Evolutionary conservation across 2,113 vertebrate species (phyloP).

Genomic region (Bubalus kerabau): DNA sequence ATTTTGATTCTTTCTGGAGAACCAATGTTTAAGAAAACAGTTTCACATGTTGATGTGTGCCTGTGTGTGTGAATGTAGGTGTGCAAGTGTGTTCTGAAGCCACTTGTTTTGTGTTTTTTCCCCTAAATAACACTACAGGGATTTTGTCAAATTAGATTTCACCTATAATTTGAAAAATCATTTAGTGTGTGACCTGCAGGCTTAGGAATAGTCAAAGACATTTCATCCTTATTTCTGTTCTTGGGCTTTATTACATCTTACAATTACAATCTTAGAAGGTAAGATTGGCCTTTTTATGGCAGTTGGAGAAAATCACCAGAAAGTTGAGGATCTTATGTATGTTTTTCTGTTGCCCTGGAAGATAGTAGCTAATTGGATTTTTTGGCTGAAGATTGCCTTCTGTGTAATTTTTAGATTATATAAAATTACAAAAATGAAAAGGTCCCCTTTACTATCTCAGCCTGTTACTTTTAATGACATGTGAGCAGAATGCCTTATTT

Average conservation of each 20-base stretch:
- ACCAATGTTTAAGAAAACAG: conserved; percentile 44
- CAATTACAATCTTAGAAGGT: neutral
- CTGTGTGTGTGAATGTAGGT: neutral
- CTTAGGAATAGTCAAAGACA: conserved; percentile 60
- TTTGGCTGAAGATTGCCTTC: conserved; percentile 33
- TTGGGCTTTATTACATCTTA: conserved; percentile 20
- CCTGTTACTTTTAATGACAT: conserved; percentile 51
- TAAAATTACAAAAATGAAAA: conserved; percentile 58
- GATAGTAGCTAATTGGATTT: conserved; percentile 31
- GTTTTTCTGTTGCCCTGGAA: conserved; percentile 48
- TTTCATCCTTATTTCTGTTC: conserved; percentile 40
- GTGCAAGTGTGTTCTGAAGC: conserved; percentile 61
- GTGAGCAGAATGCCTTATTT: conserved; percentile 71
- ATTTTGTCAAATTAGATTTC: conserved; percentile 55
- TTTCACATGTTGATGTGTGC: conserved; percentile 32
- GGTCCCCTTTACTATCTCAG: conserved; percentile 53
- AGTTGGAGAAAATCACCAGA: conserved; percentile 65
- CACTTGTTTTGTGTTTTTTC: conserved; percentile 43
- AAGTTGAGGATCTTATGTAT: conserved; percentile 51
- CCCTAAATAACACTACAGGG: conserved; percentile 52
- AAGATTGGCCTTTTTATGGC: conserved; percentile 59
- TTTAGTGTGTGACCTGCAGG: conserved; percentile 45
- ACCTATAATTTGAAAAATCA: conserved; percentile 40
- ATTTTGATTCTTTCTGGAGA: conserved; percentile 45
- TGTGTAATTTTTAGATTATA: conserved; percentile 44